phyloP scores from a whole-genome alignment of 1,140 invertebrate genomes.

The Hylyphantes graminicola region DNA sequence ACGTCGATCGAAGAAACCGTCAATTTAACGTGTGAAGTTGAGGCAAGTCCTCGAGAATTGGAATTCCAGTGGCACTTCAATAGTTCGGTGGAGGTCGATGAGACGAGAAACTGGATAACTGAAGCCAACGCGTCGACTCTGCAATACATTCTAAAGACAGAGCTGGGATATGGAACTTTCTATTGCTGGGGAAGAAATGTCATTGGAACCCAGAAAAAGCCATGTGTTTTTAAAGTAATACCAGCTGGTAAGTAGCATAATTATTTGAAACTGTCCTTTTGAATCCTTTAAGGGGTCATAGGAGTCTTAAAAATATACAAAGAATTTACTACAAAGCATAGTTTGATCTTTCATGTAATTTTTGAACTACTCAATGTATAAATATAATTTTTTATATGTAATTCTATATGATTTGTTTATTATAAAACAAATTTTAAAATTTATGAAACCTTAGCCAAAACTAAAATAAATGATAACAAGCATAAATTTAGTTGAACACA shows the following conservation, averaged over 20 bases:
- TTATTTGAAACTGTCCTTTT: slow-evolving; percentile 80
- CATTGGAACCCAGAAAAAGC: slow-evolving; percentile 56
- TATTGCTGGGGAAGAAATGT: slow-evolving; percentile 58
- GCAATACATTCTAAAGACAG: slow-evolving; percentile 41
- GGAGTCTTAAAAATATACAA: no score
- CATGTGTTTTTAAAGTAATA: slow-evolving; percentile 60
- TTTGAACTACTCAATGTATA: no score
- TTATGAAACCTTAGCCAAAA: no score
- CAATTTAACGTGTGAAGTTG: slow-evolving; percentile 86
- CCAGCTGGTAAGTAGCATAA: slow-evolving; percentile 70
- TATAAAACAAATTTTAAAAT: no score
- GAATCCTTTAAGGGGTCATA: neutral
- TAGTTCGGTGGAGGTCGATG: slow-evolving; percentile 87
- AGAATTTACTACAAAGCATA: no score
- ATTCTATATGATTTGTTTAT: no score
- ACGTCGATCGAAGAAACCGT: slow-evolving; percentile 88
- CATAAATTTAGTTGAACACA: no score
- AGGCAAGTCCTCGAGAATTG: slow-evolving; percentile 82
- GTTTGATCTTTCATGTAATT: no score
- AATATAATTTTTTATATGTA: no score
- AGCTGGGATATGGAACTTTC: slow-evolving; percentile 61
- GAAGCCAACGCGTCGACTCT: slow-evolving; percentile 35
- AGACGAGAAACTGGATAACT: slow-evolving; percentile 65
- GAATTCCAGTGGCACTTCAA: slow-evolving; percentile 92
- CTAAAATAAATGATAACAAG: no score